Evolutionary conservation across 2,797 vertebrate species (phyloP).

Genomic region (Florisuga fusca): DNA sequence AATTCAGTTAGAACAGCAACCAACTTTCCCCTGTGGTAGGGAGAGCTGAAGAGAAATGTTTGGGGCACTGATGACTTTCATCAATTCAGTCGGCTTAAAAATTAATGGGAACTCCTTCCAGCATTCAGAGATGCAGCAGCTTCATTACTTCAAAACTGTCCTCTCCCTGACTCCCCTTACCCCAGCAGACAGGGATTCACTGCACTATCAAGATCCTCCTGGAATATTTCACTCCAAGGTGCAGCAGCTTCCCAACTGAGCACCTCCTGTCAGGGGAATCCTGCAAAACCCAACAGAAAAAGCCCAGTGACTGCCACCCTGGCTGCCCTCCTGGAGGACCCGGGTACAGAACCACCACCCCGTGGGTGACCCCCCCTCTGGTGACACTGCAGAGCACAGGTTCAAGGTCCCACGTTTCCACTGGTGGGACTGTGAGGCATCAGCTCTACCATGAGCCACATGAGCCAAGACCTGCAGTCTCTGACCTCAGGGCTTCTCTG

Average conservation of each 20-base stretch:
- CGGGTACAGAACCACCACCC: too few species aligned
- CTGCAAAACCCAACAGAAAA: neutral
- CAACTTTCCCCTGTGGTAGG: neutral
- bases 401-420: neutral
- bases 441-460: neutral
- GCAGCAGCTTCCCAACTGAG: neutral
- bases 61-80: neutral
- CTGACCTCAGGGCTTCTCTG: neutral
- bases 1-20: slow-evolving; percentile 24
- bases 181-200: neutral
- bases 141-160: neutral
- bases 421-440: neutral
- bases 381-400: neutral
- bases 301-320: neutral
- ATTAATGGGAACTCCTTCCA: neutral
- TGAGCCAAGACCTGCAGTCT: neutral
- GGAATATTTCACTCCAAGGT: neutral
- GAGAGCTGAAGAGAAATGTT: neutral
- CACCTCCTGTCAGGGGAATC: neutral
- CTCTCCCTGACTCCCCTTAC: neutral
- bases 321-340: neutral
- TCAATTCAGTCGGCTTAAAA: neutral
- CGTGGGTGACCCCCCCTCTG: accelerated
- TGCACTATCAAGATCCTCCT: neutral
- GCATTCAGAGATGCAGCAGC: neutral